Base-by-base conservation (phyloP, 1,140 invertebrate genomes). In the Saccostrea glomerata region DNA sequence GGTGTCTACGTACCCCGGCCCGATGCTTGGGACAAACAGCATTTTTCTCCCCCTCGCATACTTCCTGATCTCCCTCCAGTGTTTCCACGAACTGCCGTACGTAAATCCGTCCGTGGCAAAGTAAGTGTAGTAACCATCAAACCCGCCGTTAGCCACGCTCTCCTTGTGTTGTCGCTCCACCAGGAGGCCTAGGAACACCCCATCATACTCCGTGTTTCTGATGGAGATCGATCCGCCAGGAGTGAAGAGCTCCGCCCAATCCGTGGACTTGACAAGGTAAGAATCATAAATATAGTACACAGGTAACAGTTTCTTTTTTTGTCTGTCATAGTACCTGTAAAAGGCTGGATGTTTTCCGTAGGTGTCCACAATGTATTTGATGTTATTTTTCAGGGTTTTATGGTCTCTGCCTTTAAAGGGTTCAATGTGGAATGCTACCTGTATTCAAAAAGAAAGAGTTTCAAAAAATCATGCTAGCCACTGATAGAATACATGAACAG, bases 51-150 rank as follows among this genome's bases (percentile, higher is more conserved):
- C 89, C 11, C 89, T 88, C 11, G 94, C 95, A 91, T 93, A 95
- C 17, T 89, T 87, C 17, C 90, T 82, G 30, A 96, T 90, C n/a
- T 63, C 82, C 54, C 89, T 90, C 96, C 96, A 96, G 86, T 95
- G 94, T 23, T 92, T 90, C 93, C 93, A 94, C 2, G 92, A 93
- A 47, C 95, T 95, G 15, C 95, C 96, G 90, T 94, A 94, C 1
- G 95, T 93, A 87, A 96, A 96, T 2, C 94, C 94, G 87, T 95
- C 94, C 54, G 94, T 93, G n/a, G 95, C 96, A 93, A 96, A 96
- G 89, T 96, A 96, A 0, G 96, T 95, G 91, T 96, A 96, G 90
- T 95, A 94, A 4, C 95, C 96, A 92, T 96, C 96, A 93, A 96
- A 96, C 5, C 95, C 95, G 13, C 92, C 88, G n/a, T 89, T 86